Evolutionary conservation across 2,113 vertebrate species (phyloP).

Genomic region (Cricetomys ansorgei): DNA sequence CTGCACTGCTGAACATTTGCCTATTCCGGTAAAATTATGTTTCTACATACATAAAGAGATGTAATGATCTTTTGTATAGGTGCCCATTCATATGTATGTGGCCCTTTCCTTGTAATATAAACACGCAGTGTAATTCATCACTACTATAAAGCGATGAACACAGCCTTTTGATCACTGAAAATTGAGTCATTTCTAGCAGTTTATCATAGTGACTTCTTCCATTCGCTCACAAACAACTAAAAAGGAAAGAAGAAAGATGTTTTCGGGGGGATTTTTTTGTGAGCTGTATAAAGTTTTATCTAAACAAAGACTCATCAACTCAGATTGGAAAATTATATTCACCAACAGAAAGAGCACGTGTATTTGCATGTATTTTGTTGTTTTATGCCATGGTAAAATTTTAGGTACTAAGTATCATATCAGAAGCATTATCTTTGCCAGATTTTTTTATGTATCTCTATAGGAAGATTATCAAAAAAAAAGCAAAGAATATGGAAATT

Average conservation of each 20-base stretch:
- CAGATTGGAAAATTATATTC: slow-evolving; percentile 28
- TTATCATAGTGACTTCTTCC: slow-evolving; percentile 47
- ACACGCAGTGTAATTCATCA: slow-evolving; percentile 39
- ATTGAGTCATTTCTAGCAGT: slow-evolving; percentile 11
- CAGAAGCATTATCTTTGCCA: background rate
- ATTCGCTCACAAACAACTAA: background rate
- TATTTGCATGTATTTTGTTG: background rate
- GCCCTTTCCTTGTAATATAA: slow-evolving; percentile 32
- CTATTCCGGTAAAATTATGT: slow-evolving; percentile 35
- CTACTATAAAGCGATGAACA: slow-evolving; percentile 8
- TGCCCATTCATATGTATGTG: slow-evolving; percentile 36
- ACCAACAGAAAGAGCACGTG: background rate
- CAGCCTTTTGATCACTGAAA: slow-evolving; percentile 39
- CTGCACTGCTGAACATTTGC: background rate
- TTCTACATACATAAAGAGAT: background rate
- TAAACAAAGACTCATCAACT: background rate
- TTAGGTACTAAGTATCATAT: background rate
- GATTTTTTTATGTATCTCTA: background rate
- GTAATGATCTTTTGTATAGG: slow-evolving; percentile 23
- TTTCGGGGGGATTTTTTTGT: background rate
- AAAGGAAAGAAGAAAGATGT: background rate
- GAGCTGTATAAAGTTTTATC: background rate
- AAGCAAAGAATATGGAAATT: background rate
- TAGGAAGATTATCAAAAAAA: background rate
- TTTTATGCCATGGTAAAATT: background rate